These are phyloP conservation scores for Lottia gigantea DNA, from an alignment of 2,888 invertebrate genomes.

Conservation along the genomic window DNA sequence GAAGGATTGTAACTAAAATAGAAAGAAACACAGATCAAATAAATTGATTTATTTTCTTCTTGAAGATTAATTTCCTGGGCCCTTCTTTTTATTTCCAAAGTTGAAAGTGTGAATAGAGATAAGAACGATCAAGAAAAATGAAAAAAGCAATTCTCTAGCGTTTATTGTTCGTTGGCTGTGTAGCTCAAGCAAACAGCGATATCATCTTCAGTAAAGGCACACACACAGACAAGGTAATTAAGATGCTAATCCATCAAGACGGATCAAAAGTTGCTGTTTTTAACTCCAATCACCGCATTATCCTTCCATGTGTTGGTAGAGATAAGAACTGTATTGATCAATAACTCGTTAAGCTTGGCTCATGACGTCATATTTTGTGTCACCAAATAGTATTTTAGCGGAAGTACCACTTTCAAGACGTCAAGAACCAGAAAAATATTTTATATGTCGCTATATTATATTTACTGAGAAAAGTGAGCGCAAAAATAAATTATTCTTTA, in stretches of 20 bases:
- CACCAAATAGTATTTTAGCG: no score
- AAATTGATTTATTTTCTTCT: constrained; percentile 8
- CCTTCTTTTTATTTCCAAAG: not conserved
- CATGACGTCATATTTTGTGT: no score
- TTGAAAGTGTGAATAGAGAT: constrained; percentile 7
- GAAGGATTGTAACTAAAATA: no score
- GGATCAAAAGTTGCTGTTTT: constrained; percentile 9
- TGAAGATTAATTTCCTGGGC: not conserved
- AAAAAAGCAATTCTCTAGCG: not conserved
- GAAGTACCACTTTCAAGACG: no score
- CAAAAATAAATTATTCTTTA: no score
- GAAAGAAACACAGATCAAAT: not conserved
- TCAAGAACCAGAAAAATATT: no score
- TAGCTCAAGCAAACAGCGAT: not conserved
- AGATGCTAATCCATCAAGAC: not conserved
- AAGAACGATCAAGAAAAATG: not conserved
- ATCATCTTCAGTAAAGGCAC: constrained; percentile 3
- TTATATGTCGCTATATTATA: no score
- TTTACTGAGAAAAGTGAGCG: no score
- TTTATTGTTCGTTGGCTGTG: not conserved
- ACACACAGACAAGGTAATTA: constrained; percentile 4
- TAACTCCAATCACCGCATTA: not conserved
- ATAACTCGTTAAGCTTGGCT: not conserved
- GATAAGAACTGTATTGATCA: constrained; percentile 2
- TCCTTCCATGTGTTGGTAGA: constrained; percentile 1